phyloP scores from a whole-genome alignment of 1,140 invertebrate genomes.

The Hydropsyche tenuis region DNA sequence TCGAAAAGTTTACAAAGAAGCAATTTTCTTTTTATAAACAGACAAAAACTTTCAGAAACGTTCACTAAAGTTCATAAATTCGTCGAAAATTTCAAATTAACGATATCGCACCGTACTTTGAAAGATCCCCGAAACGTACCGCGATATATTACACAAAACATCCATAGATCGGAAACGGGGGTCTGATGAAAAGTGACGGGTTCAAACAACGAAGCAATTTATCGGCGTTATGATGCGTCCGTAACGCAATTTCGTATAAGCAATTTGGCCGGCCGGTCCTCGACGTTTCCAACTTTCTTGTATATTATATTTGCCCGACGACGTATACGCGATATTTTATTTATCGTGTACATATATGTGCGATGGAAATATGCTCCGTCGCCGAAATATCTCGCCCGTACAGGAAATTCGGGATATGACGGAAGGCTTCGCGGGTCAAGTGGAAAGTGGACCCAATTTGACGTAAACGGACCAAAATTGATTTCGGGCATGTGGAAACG shows the following conservation, averaged over 20 bases:
- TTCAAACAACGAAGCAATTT: conserved; percentile 27
- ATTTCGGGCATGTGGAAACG: conserved; percentile 25
- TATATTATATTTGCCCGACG: background rate
- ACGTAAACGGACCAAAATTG: conserved; percentile 25
- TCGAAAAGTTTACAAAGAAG: too few species aligned
- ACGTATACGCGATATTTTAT: background rate
- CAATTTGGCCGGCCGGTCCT: background rate
- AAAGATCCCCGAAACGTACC: too few species aligned
- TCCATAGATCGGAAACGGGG: too few species aligned
- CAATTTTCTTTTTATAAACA: too few species aligned
- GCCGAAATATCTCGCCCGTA: background rate
- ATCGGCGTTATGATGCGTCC: conserved; percentile 25
- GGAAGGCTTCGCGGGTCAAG: conserved; percentile 5
- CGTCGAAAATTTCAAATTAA: too few species aligned
- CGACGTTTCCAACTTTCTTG: too few species aligned
- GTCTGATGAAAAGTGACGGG: conserved; percentile 21
- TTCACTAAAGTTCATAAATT: too few species aligned
- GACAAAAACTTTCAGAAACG: too few species aligned
- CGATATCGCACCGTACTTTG: too few species aligned
- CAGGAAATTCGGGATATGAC: conserved; percentile 14
- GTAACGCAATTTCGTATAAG: conserved; percentile 24
- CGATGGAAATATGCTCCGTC: conserved; percentile 16
- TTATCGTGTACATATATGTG: background rate
- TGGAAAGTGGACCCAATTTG: conserved; percentile 25
- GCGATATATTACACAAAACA: too few species aligned